Evolutionary conservation across 2,888 invertebrate genomes (phyloP).

Genomic region (Aporophyla lueneburgensis): DNA sequence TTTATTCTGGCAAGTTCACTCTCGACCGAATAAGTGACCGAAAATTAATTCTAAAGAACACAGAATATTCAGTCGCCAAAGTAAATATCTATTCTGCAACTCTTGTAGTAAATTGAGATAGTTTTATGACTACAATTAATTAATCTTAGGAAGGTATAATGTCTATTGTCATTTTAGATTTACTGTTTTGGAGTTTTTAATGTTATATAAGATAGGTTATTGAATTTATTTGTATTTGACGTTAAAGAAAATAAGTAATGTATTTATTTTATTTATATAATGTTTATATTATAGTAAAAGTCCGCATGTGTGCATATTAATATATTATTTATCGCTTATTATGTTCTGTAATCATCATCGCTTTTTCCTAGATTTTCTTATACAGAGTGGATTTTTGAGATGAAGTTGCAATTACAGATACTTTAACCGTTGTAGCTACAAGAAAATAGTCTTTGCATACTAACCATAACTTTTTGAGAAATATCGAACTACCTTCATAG

Average conservation of each 20-base stretch:
- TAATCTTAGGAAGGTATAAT: not conserved
- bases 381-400: no score
- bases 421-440: no score
- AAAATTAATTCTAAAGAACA: not conserved
- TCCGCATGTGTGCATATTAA: not conserved
- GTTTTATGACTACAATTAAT: not conserved
- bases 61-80: not conserved
- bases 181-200: not conserved
- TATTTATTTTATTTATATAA: not conserved
- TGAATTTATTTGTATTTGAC: not conserved
- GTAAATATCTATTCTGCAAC: not conserved
- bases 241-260: not conserved
- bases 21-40: not conserved
- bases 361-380: not conserved
- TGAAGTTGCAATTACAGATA: no score
- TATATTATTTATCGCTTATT: conserved; percentile 1
- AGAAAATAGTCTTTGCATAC: no score
- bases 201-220: not conserved
- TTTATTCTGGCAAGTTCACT: not conserved
- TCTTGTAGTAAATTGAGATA: not conserved
- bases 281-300: not conserved
- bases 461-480: no score
- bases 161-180: not conserved
- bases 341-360: not conserved
- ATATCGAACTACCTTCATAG: no score